Percentiles rank a stretch among this genome's conserved stretches.
Conservation (phyloP, 2,113 vertebrate species). For the Indri indri region DNA sequence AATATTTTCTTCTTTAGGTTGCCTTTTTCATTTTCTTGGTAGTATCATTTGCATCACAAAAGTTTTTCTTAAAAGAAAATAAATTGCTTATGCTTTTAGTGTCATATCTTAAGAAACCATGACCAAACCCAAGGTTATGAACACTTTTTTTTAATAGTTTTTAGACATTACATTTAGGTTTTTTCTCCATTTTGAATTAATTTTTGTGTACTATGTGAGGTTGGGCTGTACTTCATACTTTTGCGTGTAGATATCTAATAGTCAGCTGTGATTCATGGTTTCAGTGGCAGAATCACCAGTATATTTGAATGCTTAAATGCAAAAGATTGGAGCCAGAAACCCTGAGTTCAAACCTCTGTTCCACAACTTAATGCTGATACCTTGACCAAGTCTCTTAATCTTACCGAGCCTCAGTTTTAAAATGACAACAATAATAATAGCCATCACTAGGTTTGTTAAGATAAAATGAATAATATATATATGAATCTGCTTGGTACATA, state of each 20-base stretch:
- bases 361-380: neutral
- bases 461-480: neutral
- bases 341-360: neutral
- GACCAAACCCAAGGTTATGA: neutral
- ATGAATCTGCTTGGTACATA: neutral
- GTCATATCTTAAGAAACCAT: neutral
- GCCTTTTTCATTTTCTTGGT: neutral
- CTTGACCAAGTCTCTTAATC: neutral
- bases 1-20: neutral
- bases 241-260: neutral
- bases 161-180: neutral
- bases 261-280: neutral
- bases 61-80: neutral
- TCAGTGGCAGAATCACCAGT: neutral
- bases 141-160: neutral
- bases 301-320: neutral
- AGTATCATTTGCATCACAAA: neutral
- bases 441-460: neutral
- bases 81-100: neutral
- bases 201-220: neutral
- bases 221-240: neutral
- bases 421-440: neutral
- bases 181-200: constrained; percentile 13
- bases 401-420: neutral
- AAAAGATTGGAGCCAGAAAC: neutral